Evolutionary conservation across 2,888 invertebrate species (phyloP), one percentile per base, ranked within the genome.

Genomic region (Cephus spinipes): DNA sequence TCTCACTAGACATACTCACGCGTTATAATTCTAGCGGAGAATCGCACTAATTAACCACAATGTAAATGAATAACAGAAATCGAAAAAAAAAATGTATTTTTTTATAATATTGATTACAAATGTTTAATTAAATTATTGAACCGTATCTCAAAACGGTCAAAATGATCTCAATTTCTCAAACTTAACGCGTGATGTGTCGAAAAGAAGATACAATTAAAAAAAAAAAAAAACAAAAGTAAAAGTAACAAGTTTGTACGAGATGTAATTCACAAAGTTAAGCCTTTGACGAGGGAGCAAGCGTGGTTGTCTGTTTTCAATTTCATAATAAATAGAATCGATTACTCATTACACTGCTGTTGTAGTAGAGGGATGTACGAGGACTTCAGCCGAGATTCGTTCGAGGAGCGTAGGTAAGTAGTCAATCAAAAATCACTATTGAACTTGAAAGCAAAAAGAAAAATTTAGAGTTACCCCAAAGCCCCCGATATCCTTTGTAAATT

Each of bases 331-430:
- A 85, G 87, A 86, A 85, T 88, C 87, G 85, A 89, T 89, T 88
- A 90, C 88, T 89, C 87, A 89, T 90, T 90, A 85, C 88, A 86
- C 85, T 88, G 89, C 88, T 91, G 89, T 91, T 90, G 85, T 90
- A 91, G 91, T 89, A 92, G 91, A 93, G 94, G 95, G 88, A 95
- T 96, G 93, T 97, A 96, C 92, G 97, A 97, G 93, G 97, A 97
- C 92, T 97, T 97, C 92, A 97, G 96, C 92, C 94, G 97, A 85
- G 97, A 97, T 92, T 95, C 96, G 74, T 97, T 97, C 92, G 97
- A 97, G 92, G 97, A 97, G 89, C 95, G 97, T 92, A 95, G 95
- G 95, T 95, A 92, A 93, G 92, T 91, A 87, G 40, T 55, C 40
- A 55, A 23, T 23, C 40, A 55, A 23, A 55, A 23, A 32, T 32